These are phyloP conservation scores for Zosterops lateralis DNA, from an alignment of 2,113 vertebrate species.

Conservation along the genomic window DNA sequence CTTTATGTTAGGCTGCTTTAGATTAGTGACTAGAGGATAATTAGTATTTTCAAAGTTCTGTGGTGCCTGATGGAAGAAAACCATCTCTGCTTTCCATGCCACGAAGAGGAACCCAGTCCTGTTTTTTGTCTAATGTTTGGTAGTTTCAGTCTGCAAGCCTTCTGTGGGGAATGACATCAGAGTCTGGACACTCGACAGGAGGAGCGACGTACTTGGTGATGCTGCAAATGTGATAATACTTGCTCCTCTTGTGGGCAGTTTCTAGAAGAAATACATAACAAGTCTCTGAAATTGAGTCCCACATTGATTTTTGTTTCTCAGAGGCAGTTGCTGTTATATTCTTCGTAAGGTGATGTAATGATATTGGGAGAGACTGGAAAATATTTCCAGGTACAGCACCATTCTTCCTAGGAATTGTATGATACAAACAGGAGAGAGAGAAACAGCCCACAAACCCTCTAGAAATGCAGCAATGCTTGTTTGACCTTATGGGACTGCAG, in stretches of 20 bases:
- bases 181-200: neutral
- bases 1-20: neutral
- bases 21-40: neutral
- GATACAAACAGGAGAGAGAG: neutral
- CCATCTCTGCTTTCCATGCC: accelerated
- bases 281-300: neutral
- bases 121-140: neutral
- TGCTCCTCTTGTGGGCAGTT: neutral
- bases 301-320: neutral
- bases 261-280: neutral
- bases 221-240: neutral
- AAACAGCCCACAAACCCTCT: neutral
- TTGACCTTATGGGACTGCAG: neutral
- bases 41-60: neutral
- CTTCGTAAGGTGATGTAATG: neutral
- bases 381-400: neutral
- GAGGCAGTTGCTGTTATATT: neutral
- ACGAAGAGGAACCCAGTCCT: accelerated
- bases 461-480: neutral
- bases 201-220: accelerated
- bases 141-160: neutral
- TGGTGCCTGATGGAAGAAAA: neutral
- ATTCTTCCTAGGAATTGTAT: neutral
- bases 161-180: neutral
- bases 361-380: neutral